A percentile compares a stretch with the other conserved stretches of the same genome.
phyloP scores from a whole-genome alignment of 2,797 vertebrate species.

The Sebastes nivosus region DNA sequence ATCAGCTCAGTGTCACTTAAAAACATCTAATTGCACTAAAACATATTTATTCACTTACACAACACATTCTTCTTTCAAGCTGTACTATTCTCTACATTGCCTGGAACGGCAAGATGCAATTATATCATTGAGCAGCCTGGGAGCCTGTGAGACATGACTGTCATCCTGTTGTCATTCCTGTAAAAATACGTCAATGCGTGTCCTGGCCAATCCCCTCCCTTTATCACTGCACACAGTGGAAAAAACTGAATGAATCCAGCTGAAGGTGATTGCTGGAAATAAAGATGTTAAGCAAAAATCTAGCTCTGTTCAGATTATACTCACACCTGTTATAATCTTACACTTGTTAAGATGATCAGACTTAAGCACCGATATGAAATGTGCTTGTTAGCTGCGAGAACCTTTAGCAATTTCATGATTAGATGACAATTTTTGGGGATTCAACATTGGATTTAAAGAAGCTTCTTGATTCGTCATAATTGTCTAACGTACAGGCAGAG shows the following conservation, averaged over 20 bases:
- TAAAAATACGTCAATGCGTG: constrained; percentile 29
- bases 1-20: neutral
- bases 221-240: neutral
- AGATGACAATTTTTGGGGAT: neutral
- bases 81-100: neutral
- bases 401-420: neutral
- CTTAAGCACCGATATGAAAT: neutral
- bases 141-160: constrained; percentile 30
- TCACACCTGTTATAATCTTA: neutral
- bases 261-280: neutral
- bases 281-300: neutral
- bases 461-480: neutral
- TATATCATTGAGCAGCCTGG: constrained; percentile 11
- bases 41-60: neutral
- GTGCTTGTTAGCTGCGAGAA: neutral
- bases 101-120: constrained; percentile 17
- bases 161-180: constrained; percentile 22
- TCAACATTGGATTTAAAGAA: neutral
- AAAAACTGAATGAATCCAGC: neutral
- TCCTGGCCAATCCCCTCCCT: neutral
- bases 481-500: neutral
- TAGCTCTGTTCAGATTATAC: neutral
- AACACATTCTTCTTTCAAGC: constrained; percentile 1
- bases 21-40: neutral
- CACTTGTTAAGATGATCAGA: neutral